Percentiles rank a stretch among this genome's conserved stretches.
phyloP scores from a whole-genome alignment of 2,888 invertebrate species.

The Trachelus tabidus region DNA sequence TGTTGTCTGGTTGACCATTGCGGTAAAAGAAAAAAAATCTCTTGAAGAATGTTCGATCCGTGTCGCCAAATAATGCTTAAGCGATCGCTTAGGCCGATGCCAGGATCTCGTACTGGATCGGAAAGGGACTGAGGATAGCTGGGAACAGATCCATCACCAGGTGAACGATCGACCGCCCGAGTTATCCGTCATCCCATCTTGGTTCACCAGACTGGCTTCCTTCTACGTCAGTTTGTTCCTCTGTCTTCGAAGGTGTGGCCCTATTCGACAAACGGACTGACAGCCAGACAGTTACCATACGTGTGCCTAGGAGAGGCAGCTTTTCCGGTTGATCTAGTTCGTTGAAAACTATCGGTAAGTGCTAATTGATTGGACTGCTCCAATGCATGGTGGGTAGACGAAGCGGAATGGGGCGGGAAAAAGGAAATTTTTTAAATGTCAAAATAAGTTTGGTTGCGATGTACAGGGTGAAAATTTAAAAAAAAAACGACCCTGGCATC shows the following conservation, averaged over 20 bases:
- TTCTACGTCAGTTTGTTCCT: constrained; percentile 24
- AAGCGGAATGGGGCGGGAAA: neutral
- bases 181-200: constrained; percentile 53
- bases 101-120: constrained; percentile 6
- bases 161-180: constrained; percentile 48
- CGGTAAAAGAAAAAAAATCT: neutral
- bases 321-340: neutral
- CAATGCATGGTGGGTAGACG: neutral
- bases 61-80: neutral
- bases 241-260: constrained; percentile 41
- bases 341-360: neutral
- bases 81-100: neutral
- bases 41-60: neutral
- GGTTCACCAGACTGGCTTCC: constrained; percentile 28
- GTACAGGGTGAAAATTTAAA: neutral
- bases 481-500: neutral
- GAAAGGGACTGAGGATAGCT: constrained; percentile 36
- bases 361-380: neutral
- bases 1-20: neutral
- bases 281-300: constrained; percentile 22
- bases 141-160: constrained; percentile 49
- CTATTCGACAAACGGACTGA: constrained; percentile 32
- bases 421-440: neutral
- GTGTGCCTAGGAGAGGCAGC: constrained; percentile 1
- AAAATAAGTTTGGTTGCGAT: neutral